These are phyloP conservation scores for Podarcis cretensis DNA, from an alignment of 2,113 vertebrate species.

Conservation along the genomic window DNA sequence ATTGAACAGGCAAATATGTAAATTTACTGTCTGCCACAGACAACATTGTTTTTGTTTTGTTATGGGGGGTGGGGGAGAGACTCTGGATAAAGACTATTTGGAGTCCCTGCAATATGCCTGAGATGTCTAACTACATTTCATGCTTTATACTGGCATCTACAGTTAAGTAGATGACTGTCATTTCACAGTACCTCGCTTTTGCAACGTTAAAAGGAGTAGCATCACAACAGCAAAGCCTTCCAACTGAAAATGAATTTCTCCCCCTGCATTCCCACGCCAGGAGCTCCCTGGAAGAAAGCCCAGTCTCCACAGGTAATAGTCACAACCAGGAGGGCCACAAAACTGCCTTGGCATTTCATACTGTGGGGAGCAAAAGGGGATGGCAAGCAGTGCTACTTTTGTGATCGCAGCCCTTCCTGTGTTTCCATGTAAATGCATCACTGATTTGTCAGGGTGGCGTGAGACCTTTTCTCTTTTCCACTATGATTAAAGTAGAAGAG, in stretches of 20 bases:
- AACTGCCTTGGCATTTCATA: slow-evolving; percentile 42
- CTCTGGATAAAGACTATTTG: background rate
- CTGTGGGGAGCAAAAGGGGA: background rate
- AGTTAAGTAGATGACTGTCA: fast-evolving
- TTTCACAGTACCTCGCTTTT: background rate
- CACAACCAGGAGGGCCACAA: slow-evolving; percentile 26
- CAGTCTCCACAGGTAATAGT: slow-evolving; percentile 67
- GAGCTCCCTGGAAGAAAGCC: slow-evolving; percentile 67
- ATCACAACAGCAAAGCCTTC: slow-evolving; percentile 53
- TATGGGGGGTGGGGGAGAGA: background rate
- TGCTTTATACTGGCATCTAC: background rate
- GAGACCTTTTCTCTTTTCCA: slow-evolving; percentile 54
- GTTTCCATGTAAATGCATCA: slow-evolving; percentile 51
- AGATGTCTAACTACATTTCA: fast-evolving
- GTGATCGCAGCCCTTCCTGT: slow-evolving; percentile 27
- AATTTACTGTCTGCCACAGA: background rate
- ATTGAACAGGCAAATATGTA: background rate
- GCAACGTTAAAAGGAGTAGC: slow-evolving; percentile 41
- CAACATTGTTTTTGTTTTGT: background rate
- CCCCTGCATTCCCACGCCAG: slow-evolving; percentile 69
- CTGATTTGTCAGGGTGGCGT: slow-evolving; percentile 46
- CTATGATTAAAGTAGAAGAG: slow-evolving; percentile 60
- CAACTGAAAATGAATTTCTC: slow-evolving; percentile 67
- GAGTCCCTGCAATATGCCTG: fast-evolving
- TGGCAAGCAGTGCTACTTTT: slow-evolving; percentile 27